Percentiles rank a stretch among this genome's conserved stretches.
Evolutionary conservation across 2,888 invertebrate species (phyloP).

Genomic region (Xestoiulus laeticollis): DNA sequence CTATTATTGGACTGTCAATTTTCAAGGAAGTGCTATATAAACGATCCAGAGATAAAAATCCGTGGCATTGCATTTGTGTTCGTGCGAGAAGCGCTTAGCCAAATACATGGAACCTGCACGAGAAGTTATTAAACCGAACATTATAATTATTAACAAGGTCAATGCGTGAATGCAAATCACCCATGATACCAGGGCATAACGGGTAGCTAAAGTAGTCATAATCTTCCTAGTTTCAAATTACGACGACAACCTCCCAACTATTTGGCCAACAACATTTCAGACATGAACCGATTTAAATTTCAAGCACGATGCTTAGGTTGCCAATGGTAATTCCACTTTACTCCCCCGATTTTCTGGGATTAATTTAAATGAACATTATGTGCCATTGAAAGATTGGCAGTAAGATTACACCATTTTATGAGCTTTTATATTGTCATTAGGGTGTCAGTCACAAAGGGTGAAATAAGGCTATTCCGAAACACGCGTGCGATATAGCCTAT

Average conservation of each 20-base stretch:
- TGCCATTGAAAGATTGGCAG: constrained; percentile 40
- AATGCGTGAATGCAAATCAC: constrained; percentile 40
- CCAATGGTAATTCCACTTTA: constrained; percentile 40
- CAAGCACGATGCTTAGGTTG: constrained; percentile 33
- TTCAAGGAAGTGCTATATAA: constrained; percentile 21
- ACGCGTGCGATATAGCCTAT: neutral
- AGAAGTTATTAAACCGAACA: constrained; percentile 25
- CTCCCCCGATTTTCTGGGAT: constrained; percentile 41
- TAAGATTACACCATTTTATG: constrained; percentile 43
- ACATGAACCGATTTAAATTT: constrained; percentile 43
- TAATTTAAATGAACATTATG: constrained; percentile 43
- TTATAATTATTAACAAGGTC: constrained; percentile 40
- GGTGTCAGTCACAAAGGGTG: constrained; percentile 35
- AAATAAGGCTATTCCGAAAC: constrained; percentile 8
- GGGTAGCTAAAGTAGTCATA: constrained; percentile 39
- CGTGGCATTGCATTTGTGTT: neutral
- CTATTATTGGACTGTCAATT: neutral
- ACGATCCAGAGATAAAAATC: neutral
- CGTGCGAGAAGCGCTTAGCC: neutral
- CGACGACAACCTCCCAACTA: constrained; percentile 25
- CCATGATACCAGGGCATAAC: neutral
- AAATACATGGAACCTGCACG: neutral
- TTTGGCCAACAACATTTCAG: constrained; percentile 34
- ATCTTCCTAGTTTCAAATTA: constrained; percentile 30
- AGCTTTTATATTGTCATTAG: constrained; percentile 43